Evolutionary conservation across 2,888 invertebrate species (phyloP), one percentile per base, ranked within the genome.

Genomic region (Omphaloscelis lunosa): DNA sequence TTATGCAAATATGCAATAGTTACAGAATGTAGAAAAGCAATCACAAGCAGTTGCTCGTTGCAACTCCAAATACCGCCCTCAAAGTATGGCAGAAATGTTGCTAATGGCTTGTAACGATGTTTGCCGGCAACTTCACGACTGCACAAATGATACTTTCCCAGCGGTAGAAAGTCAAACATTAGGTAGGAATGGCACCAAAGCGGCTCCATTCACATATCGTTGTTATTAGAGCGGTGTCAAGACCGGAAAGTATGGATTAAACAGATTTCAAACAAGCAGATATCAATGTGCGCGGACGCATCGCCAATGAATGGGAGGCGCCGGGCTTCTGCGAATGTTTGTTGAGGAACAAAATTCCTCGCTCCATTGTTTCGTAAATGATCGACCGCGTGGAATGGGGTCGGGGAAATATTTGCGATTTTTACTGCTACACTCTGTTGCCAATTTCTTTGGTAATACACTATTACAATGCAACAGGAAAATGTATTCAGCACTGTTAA

Each of bases 101-200:
- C 92, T 93, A 94, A 93, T 93, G 92, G 91, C 90, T 91, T 90
- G 91, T 92, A 92, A 92, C 91, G 91, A 91, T 91, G 92, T 92
- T 93, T 91, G 91, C 89, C 90, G 90, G 92, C 91, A 89, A 90
- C 91, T 91, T 87, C 89, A 89, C 90, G 90, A 91, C 89, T 90
- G 88, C 91, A 92, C 93, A 93, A 94, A 94, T 93, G 93, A 93
- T 93, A 95, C 95, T 95, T 95, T 95, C 96, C 92, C 93, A 94
- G 90, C 92, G 88, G 92, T 95, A 95, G 96, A 95, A 95, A 95
- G 95, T 94, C 92, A 93, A 94, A 94, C 93, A 95, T 94, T 93
- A 93, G 90, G 92, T 93, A 93, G 91, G 93, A 93, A 92, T 92
- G 92, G 92, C 89, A 92, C 91, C 89, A 90, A 90, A 91, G 91